Base-by-base conservation (phyloP, 2,888 invertebrate genomes). In the Epistrophella euchroma region DNA sequence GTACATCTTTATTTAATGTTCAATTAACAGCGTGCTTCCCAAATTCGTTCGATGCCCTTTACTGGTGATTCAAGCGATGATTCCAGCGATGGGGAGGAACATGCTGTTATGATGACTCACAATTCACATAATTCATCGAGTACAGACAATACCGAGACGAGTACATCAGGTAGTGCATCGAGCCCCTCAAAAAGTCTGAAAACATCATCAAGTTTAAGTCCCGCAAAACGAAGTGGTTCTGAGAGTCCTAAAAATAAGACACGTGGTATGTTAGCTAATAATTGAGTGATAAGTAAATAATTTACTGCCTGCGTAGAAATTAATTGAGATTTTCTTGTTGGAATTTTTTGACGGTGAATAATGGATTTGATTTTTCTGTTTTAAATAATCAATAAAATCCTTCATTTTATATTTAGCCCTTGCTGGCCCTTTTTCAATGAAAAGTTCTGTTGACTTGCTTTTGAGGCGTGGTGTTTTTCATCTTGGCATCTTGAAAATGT, bases 41-140 rank as follows among this genome's bases (percentile, higher is more conserved):
- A 98, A 93, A 98, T 98, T 89, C 94, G 98, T 89, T 98, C 98
- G 56, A 97, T 98, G 95, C 98, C 98, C 10, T 98, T 98, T 91
- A 97, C 97, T 17, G 98, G 98, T 2, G 98, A 98, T 89, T 98
- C 98, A 5, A 97, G 97, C 0, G 98, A 98, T 91, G 98, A 98
- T 91, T 98, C 98, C 2, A 98, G 98, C 11, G 98, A 98, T 90
- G 98, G 98, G 35, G 98, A 98, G 92, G 97, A 96, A 80, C 92
- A 92, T 88, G 92, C 92, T 55, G 92, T 92, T 55, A 91, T 92
- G 91, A 89, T 92, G 17, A 92, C 93, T 68, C 92, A 93, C 86
- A 93, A 93, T 78, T 92, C 92, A 79, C 93, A 92, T 88, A 92
- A 92, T 86, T 93, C 93, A 56, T 91, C 93, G 60, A 92, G 93